Evolutionary conservation across 2,113 vertebrate species (phyloP).

Genomic region (Morone saxatilis): DNA sequence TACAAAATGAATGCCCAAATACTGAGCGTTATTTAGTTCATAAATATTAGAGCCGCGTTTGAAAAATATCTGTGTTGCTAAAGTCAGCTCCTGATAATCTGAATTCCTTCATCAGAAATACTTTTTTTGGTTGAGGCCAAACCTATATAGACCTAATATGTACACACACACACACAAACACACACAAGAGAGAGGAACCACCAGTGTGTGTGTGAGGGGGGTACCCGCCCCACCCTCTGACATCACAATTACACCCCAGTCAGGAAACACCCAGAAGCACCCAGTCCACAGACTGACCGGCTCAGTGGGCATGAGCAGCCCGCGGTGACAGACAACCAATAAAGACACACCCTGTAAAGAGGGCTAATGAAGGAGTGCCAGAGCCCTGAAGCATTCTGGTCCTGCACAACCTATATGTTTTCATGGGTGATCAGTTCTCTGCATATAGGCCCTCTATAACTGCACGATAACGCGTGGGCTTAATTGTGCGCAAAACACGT

Average conservation of each 20-base stretch:
- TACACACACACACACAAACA: neutral
- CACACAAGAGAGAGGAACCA: neutral
- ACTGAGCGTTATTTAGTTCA: neutral
- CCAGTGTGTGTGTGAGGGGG: neutral
- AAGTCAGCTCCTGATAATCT: neutral
- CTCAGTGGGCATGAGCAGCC: slow-evolving; percentile 41
- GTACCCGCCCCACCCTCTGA: slow-evolving; percentile 74
- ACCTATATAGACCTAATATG: slow-evolving; percentile 5
- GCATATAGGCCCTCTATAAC: neutral
- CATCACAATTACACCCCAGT: slow-evolving; percentile 74
- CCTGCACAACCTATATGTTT: neutral
- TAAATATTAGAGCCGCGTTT: neutral
- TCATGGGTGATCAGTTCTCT: neutral
- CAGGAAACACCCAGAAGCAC: slow-evolving; percentile 31
- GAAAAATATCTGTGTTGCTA: neutral
- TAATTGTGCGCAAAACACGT: slow-evolving; percentile 29
- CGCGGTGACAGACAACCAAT: slow-evolving; percentile 46
- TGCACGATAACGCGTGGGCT: neutral
- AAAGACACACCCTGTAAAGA: slow-evolving; percentile 39
- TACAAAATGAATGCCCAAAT: neutral
- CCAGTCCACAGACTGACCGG: slow-evolving; percentile 25
- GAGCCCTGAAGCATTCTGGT: slow-evolving; percentile 16
- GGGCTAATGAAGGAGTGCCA: slow-evolving; percentile 61
- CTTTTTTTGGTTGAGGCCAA: neutral
- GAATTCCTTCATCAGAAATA: neutral